Conservation (phyloP, 2,113 vertebrate genomes). For the Canis aureus region DNA sequence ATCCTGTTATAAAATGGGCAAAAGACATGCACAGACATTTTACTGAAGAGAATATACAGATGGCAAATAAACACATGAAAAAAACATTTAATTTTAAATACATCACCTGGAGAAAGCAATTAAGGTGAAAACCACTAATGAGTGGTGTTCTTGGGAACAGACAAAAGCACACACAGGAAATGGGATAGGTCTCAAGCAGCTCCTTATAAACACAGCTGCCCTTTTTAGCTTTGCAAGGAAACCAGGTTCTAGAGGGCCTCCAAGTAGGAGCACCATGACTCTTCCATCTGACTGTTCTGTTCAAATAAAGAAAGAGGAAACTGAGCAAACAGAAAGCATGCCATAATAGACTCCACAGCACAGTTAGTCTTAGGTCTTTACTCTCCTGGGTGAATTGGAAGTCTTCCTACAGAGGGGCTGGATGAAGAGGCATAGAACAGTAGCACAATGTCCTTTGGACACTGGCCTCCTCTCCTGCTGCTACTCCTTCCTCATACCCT, state of each 20-base stretch:
- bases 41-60: not conserved
- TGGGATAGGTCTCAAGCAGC: not conserved
- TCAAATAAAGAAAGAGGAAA: not conserved
- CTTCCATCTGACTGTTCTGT: not conserved
- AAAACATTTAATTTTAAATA: constrained; percentile 51
- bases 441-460: not conserved
- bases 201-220: constrained; percentile 15
- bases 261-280: not conserved
- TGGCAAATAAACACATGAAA: not conserved
- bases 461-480: not conserved
- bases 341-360: too few relatives aligned
- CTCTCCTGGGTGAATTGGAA: not conserved
- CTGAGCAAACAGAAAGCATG: not conserved
- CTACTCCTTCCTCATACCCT: rapidly evolving
- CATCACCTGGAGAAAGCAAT: constrained; percentile 78
- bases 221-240: not conserved
- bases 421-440: not conserved
- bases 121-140: constrained; percentile 74
- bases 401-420: not conserved
- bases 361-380: too few relatives aligned
- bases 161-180: constrained; percentile 57
- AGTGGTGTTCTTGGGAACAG: not conserved
- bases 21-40: not conserved
- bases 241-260: not conserved
- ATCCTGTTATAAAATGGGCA: not conserved